phyloP scores from a whole-genome alignment of 2,797 vertebrate species.

The Urophycis tenuis region DNA sequence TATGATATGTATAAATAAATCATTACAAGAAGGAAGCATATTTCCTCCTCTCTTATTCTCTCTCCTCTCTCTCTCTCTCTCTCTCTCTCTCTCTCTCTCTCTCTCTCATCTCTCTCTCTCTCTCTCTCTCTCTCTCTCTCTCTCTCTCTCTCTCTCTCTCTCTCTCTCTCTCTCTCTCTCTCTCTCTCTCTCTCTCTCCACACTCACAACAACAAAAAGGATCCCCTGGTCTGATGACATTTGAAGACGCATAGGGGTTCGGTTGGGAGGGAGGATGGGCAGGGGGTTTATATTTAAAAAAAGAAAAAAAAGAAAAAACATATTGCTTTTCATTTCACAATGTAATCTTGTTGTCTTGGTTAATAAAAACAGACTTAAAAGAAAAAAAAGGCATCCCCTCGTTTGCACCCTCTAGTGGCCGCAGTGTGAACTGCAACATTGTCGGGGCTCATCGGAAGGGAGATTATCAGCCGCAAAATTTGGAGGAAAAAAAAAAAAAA shows the following conservation, averaged over 20 bases:
- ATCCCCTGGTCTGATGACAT: constrained; percentile 21
- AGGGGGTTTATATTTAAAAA: too few species aligned
- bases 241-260: too few species aligned
- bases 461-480: too few species aligned
- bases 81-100: not conserved
- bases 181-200: not conserved
- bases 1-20: not conserved
- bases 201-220: not conserved
- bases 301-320: too few species aligned
- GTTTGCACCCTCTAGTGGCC: constrained; percentile 48
- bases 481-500: too few species aligned
- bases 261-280: too few species aligned
- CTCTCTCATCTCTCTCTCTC: not conserved
- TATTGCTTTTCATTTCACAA: too few species aligned
- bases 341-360: too few species aligned
- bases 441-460: not conserved
- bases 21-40: too few species aligned
- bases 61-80: not conserved
- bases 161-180: not conserved
- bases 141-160: constrained; percentile 4
- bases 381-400: not conserved
- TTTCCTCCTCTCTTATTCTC: not conserved
- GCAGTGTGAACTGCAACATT: constrained; percentile 6
- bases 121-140: constrained; percentile 4
- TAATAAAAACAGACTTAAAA: too few species aligned